A percentile compares a stretch with the other conserved stretches of the same genome.
Evolutionary conservation across 2,113 vertebrate genomes (phyloP).

Genomic region (human (Homo sapiens)): GRCh38 chr4:57319501-57320000

Average conservation of each 20-base stretch:
- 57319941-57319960: conserved; percentile 16
- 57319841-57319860: not conserved
- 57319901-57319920: conserved; percentile 45
- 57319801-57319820: conserved; percentile 55
- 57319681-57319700: conserved; percentile 65
- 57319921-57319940: conserved; percentile 65
- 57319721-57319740: conserved; percentile 56
- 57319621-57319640: conserved; percentile 61
- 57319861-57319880: conserved; percentile 54
- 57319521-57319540: conserved; percentile 41
- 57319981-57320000: conserved; percentile 33
- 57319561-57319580: conserved; percentile 63
- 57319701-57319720: conserved; percentile 66
- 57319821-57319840: conserved; percentile 40
- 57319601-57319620: conserved; percentile 50
- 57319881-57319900: conserved; percentile 64
- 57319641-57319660: conserved; percentile 62
- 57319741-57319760: conserved; percentile 62
- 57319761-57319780: conserved; percentile 49
- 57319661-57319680: conserved; percentile 62
- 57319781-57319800: conserved; percentile 47
- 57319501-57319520: conserved; percentile 25
- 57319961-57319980: conserved; percentile 24
- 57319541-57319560: conserved; percentile 4
- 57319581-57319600: conserved; percentile 65